These are phyloP conservation scores for Meandrina meandrites DNA, from an alignment of 92 coral and sea anemone genomes.

Conservation along the genomic window DNA sequence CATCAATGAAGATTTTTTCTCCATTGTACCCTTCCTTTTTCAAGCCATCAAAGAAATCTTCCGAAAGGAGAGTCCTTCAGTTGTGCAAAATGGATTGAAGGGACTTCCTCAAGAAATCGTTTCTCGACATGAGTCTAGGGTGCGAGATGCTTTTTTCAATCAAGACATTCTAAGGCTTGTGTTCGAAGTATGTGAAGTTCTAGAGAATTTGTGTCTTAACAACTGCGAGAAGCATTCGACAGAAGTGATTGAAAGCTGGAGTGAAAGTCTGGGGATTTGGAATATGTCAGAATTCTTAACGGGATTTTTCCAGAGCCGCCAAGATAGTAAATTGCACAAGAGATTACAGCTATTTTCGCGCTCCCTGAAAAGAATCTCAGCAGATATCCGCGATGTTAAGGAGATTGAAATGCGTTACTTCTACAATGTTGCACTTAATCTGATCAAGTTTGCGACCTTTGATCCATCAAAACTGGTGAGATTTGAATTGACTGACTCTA, in stretches of 20 bases:
- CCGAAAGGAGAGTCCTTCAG: neutral
- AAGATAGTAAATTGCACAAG: neutral
- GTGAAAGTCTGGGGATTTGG: neutral
- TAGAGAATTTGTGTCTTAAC: neutral
- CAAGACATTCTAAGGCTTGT: neutral
- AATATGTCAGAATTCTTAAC: neutral
- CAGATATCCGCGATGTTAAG: neutral
- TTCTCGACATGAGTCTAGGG: neutral
- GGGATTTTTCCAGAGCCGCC: neutral
- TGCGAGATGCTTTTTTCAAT: neutral
- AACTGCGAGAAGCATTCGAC: neutral
- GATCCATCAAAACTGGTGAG: constrained; percentile 3
- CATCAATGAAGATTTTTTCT: neutral
- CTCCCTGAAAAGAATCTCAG: neutral
- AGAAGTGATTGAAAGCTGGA: neutral
- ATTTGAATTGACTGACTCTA: neutral
- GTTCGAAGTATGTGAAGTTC: neutral
- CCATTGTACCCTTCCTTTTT: neutral
- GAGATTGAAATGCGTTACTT: neutral
- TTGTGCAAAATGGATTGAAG: constrained; percentile 2
- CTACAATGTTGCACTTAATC: neutral
- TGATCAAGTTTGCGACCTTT: constrained; percentile 4
- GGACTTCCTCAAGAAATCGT: neutral
- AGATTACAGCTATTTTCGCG: neutral
- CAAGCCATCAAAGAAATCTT: constrained; percentile 5